Conservation (phyloP, 2,113 vertebrate species). For the Leucosticte australis region DNA sequence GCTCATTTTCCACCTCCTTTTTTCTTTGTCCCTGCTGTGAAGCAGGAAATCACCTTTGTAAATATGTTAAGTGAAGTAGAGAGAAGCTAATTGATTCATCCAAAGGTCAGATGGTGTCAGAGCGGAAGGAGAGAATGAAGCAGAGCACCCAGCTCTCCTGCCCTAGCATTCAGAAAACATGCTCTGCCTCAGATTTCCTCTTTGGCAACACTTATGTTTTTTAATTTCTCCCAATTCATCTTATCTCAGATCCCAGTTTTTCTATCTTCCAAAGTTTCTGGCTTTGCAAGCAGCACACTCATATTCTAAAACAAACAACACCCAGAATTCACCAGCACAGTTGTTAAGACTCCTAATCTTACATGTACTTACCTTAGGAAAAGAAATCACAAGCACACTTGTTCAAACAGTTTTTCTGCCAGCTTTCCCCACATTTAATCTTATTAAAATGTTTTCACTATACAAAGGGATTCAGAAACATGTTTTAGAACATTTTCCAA, state of each 20-base stretch:
- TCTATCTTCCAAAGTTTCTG: not conserved
- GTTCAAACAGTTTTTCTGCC: constrained; percentile 67
- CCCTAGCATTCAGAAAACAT: not conserved
- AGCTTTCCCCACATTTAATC: constrained; percentile 61
- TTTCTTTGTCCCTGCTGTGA: constrained; percentile 2
- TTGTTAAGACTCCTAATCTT: constrained; percentile 49
- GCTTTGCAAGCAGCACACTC: constrained; percentile 4
- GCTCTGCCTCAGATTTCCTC: not conserved
- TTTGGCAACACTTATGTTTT: accelerated
- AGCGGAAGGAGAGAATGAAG: not conserved
- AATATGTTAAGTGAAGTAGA: constrained; percentile 5
- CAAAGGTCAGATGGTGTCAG: not conserved
- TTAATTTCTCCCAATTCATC: not conserved
- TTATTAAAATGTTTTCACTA: constrained; percentile 64
- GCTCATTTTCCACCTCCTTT: not conserved
- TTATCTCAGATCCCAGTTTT: not conserved
- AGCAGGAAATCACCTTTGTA: constrained; percentile 28
- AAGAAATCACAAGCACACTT: constrained; percentile 59
- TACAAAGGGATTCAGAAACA: constrained; percentile 57
- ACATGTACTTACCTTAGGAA: constrained; percentile 41
- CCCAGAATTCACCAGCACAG: constrained; percentile 27
- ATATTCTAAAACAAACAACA: constrained; percentile 48
- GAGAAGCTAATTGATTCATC: constrained; percentile 12
- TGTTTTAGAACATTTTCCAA: constrained; percentile 70
- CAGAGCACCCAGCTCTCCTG: not conserved